A percentile compares a stretch with the other conserved stretches of the same genome.
These are phyloP conservation scores for Carassius gibelio DNA, from an alignment of 2,113 vertebrate genomes.

Conservation along the genomic window DNA sequence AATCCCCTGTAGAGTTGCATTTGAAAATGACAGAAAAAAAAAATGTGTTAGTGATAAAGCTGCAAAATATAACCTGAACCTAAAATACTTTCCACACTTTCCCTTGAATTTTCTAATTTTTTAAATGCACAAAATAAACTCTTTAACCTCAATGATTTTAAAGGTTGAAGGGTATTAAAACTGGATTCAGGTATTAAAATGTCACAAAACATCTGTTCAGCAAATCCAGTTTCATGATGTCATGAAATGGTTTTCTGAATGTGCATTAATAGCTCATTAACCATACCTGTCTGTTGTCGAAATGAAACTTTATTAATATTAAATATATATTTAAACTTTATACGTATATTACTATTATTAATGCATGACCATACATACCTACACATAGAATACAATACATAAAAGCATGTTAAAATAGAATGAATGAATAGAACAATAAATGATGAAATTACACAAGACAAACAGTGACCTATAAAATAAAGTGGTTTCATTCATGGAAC, in stretches of 20 bases:
- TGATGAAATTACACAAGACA: background rate
- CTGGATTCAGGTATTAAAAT: background rate
- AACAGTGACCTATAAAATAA: background rate
- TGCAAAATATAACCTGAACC: background rate
- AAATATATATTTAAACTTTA: background rate
- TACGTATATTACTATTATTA: background rate
- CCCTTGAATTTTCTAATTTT: background rate
- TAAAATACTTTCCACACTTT: background rate
- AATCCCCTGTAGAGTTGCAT: conserved; percentile 70
- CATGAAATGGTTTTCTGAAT: background rate
- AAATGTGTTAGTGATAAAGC: background rate
- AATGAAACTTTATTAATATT: background rate
- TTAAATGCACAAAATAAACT: background rate
- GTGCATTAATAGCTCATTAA: background rate
- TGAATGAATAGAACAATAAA: too few species aligned
- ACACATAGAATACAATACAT: background rate
- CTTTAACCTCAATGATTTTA: background rate
- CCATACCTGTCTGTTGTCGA: background rate
- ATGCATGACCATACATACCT: background rate
- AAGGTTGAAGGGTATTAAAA: conserved; percentile 13
- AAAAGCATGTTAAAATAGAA: background rate
- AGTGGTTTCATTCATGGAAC: background rate
- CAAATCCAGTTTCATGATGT: background rate
- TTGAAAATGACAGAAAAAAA: conserved; percentile 46
- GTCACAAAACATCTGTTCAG: conserved; percentile 8